Evolutionary conservation across 2,797 vertebrate species (phyloP).

Genomic region (Coregonus suidteri): DNA sequence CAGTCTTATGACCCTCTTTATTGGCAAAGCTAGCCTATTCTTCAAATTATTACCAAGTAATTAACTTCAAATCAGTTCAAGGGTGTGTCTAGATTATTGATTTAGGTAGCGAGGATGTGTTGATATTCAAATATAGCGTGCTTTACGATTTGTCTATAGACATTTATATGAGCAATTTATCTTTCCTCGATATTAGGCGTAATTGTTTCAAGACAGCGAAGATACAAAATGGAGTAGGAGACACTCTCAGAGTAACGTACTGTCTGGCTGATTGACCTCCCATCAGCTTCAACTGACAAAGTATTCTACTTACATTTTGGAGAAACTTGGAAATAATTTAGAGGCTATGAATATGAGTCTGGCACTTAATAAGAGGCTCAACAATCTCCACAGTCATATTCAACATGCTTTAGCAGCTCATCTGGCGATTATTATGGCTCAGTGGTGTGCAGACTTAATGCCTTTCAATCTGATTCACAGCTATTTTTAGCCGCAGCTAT

Average conservation of each 20-base stretch:
- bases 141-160: no score
- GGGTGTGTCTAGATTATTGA: neutral
- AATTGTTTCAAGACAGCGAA: neutral
- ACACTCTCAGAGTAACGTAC: neutral
- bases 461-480: constrained; percentile 27
- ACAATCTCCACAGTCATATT: constrained; percentile 25
- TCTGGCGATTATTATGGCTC: constrained; percentile 29
- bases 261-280: neutral
- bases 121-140: no score
- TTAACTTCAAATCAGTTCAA: neutral
- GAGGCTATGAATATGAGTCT: constrained; percentile 21
- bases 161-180: no score
- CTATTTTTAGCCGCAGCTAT: neutral
- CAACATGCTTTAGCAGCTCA: constrained; percentile 23
- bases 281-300: neutral
- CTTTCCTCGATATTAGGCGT: neutral
- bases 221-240: neutral
- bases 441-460: constrained; percentile 29
- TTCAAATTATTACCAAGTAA: neutral
- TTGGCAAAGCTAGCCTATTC: neutral
- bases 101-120: no score
- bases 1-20: neutral
- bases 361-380: constrained; percentile 24
- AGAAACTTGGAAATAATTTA: constrained; percentile 18
- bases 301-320: neutral